These are phyloP conservation scores for Agrypnus murinus DNA, from an alignment of 2,888 invertebrate genomes.

Conservation along the genomic window DNA sequence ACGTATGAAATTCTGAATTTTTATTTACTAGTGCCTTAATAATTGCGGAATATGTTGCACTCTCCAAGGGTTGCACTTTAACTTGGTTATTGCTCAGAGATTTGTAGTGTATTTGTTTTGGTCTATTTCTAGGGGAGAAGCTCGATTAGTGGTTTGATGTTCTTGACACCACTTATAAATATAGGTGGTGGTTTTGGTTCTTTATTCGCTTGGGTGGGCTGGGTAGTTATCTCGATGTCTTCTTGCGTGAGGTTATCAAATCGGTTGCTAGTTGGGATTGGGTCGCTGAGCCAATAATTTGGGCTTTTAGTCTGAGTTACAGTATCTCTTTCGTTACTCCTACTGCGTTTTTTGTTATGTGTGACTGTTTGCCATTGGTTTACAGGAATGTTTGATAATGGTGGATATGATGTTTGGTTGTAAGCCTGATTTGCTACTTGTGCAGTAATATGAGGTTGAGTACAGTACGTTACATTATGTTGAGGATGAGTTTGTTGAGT, in stretches of 20 bases:
- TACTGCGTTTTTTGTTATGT: slow-evolving; percentile 5
- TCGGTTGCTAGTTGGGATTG: slow-evolving; percentile 20
- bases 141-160: slow-evolving; percentile 16
- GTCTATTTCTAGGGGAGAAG: slow-evolving; percentile 10
- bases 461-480: too few species aligned
- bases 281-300: slow-evolving; percentile 21
- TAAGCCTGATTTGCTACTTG: slow-evolving; percentile 3
- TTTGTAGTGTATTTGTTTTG: slow-evolving; percentile 18
- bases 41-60: slow-evolving; percentile 18
- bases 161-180: slow-evolving; percentile 23
- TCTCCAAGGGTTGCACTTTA: too few species aligned
- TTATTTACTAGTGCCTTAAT: slow-evolving; percentile 24
- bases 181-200: slow-evolving; percentile 17
- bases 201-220: slow-evolving; percentile 9
- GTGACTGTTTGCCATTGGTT: slow-evolving; percentile 5
- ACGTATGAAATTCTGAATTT: slow-evolving; percentile 19
- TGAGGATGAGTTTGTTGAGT: neutral
- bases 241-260: slow-evolving; percentile 2
- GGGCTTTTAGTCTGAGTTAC: slow-evolving; percentile 2
- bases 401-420: neutral
- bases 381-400: neutral
- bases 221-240: neutral
- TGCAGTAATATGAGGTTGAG: slow-evolving; percentile 1
- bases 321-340: too few species aligned
- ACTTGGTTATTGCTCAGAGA: slow-evolving; percentile 17